phyloP scores from a whole-genome alignment of 2,113 vertebrate species.

The Eurystomus gularis region DNA sequence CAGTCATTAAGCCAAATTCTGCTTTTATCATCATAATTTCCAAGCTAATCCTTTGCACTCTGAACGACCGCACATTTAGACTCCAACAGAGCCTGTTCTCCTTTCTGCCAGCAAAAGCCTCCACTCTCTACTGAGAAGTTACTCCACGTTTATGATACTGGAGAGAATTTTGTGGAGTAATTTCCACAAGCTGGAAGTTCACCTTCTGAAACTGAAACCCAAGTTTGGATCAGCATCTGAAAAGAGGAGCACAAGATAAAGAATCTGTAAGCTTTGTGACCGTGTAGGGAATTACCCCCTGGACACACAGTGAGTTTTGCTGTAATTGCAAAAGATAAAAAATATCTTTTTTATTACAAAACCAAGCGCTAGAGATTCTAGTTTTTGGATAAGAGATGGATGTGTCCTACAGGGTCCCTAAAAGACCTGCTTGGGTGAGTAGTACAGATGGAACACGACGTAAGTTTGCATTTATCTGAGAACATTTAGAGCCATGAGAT shows the following conservation, averaged over 20 bases:
- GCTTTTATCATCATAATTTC: slow-evolving; percentile 7
- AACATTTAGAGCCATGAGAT: slow-evolving; percentile 40
- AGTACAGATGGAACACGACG: slow-evolving; percentile 29
- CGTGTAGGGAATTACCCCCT: not conserved
- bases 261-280: not conserved
- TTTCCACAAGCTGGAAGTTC: not conserved
- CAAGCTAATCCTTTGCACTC: not conserved
- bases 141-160: not conserved
- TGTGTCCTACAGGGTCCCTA: not conserved
- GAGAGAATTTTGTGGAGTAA: not conserved
- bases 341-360: slow-evolving; percentile 10
- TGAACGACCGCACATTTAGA: not conserved
- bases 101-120: not conserved
- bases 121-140: not conserved
- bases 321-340: slow-evolving; percentile 37
- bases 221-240: not conserved
- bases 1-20: not conserved
- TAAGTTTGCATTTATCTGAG: slow-evolving; percentile 47
- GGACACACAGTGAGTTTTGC: not conserved
- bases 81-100: not conserved
- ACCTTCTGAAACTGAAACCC: not conserved
- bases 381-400: slow-evolving; percentile 20
- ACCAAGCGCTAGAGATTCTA: not conserved
- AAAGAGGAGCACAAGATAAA: not conserved
- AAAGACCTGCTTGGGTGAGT: not conserved